Conservation (phyloP, 2,113 vertebrate genomes). For the Oreotrochilus melanogaster region DNA sequence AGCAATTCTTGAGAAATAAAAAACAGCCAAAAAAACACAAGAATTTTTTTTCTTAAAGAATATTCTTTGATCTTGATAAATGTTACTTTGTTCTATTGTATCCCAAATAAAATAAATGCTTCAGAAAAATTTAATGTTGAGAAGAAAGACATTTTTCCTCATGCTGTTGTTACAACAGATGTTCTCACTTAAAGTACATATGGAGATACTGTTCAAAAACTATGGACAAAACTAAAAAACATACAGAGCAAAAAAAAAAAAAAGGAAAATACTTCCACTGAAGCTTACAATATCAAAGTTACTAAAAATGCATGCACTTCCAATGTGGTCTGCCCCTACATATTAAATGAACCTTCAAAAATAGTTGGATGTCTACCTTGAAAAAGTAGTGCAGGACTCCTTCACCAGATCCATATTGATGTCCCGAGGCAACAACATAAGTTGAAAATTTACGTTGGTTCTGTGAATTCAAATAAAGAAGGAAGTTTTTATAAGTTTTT, state of each 20-base stretch:
- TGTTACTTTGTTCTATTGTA: neutral
- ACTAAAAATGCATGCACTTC: neutral
- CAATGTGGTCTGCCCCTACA: neutral
- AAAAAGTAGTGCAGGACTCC: constrained; percentile 90
- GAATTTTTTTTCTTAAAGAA: neutral
- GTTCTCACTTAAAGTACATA: neutral
- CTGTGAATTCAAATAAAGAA: constrained; percentile 71
- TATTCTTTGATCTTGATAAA: neutral
- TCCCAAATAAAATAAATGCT: neutral
- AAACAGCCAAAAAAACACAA: neutral
- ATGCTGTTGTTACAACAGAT: neutral
- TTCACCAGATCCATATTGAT: constrained; percentile 91
- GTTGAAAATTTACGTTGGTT: constrained; percentile 80
- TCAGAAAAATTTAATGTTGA: neutral
- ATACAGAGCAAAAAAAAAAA: neutral
- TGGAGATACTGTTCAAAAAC: neutral
- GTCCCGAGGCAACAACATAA: constrained; percentile 89
- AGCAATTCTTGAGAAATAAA: neutral
- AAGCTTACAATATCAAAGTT: neutral
- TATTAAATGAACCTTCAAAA: neutral
- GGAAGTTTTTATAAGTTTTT: neutral
- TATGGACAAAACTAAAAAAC: neutral
- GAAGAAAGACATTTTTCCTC: neutral
- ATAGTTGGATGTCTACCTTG: constrained; percentile 80
- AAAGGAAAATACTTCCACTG: neutral